These are phyloP conservation scores for Hanleya hanleyi DNA, from an alignment of 2,888 invertebrate species.

Conservation along the genomic window DNA sequence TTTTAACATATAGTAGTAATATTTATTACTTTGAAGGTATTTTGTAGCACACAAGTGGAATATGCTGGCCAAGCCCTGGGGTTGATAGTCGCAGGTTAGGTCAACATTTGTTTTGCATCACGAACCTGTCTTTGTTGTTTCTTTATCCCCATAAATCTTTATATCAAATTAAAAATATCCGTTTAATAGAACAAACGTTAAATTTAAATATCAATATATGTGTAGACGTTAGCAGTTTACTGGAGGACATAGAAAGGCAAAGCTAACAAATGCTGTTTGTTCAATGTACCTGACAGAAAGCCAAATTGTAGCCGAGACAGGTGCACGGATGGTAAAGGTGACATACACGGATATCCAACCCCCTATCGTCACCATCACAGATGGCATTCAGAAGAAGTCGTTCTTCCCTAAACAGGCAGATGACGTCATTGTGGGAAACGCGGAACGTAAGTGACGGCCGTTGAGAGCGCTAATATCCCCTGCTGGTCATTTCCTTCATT, in stretches of 20 bases:
- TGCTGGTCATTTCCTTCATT: too few species aligned
- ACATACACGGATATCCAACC: constrained; percentile 67
- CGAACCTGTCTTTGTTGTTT: too few species aligned
- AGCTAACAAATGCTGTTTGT: too few species aligned
- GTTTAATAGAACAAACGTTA: too few species aligned
- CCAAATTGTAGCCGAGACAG: constrained; percentile 60
- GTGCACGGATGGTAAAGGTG: constrained; percentile 68
- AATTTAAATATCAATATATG: too few species aligned
- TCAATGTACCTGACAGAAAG: constrained; percentile 56
- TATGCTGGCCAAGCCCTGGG: constrained; percentile 86
- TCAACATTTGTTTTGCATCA: too few species aligned
- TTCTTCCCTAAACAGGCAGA: constrained; percentile 55
- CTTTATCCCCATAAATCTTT: too few species aligned
- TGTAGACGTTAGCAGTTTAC: too few species aligned
- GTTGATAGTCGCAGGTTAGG: constrained; percentile 80
- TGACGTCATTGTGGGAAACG: constrained; percentile 56
- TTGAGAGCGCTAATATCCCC: too few species aligned
- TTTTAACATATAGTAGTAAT: too few species aligned
- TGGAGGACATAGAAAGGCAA: too few species aligned
- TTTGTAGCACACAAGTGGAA: constrained; percentile 76
- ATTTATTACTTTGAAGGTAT: constrained; percentile 55
- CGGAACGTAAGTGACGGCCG: constrained; percentile 49
- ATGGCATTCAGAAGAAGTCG: constrained; percentile 61
- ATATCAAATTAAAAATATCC: too few species aligned
- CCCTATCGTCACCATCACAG: constrained; percentile 66